Evolutionary conservation across 2,113 vertebrate genomes (phyloP), one percentile per base, ranked within the genome.

Genomic region (Platanista minor): DNA sequence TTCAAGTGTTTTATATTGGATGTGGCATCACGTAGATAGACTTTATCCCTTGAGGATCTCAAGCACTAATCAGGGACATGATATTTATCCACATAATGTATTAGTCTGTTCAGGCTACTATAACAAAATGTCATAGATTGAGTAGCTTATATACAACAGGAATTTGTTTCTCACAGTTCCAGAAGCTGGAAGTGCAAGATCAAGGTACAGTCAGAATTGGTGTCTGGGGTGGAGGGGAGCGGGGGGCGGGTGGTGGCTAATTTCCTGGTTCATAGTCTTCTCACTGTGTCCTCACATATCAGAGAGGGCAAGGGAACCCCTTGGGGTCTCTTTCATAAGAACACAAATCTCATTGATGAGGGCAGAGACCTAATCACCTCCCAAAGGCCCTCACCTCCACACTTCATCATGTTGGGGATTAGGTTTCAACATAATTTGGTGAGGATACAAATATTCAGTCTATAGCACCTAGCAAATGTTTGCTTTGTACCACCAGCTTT

Each of bases 201-300:
- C 46, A 54, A 87, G 52, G 4, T 33, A 8, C 29, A n/a, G 25
- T 66, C 46, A 17, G 13, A 67, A 88, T 11, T 8, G 36, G 36
- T 69, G 17, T 57, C 27, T 25, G n/a, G 49, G 1, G 49, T 0
- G 4, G 49, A 1, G 49, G 49, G n/a, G 49, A 0, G 49, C 0
- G 4, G 49, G 3, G 49, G 49, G 49, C 1, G 49, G 1, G 49
- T 13, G 49, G 14, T 0, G 1, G 23, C 43, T 74, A 66, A 2
- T 23, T 78, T 31, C 57, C 27, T 15, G 43, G 23, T 64, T 49
- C n/a, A 33, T 10, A 31, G 74, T 31, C 27, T 78, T 12, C 31
- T 61, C 5, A 15, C 41, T 20, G 41, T 62, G 71, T 62, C 71
- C 18, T 9, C 36, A 21, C 18, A 5, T 8, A 12, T 54, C 25